A percentile compares a stretch with the other conserved stretches of the same genome.
Conservation (phyloP, 2,797 vertebrate species). For the Anableps anableps region DNA sequence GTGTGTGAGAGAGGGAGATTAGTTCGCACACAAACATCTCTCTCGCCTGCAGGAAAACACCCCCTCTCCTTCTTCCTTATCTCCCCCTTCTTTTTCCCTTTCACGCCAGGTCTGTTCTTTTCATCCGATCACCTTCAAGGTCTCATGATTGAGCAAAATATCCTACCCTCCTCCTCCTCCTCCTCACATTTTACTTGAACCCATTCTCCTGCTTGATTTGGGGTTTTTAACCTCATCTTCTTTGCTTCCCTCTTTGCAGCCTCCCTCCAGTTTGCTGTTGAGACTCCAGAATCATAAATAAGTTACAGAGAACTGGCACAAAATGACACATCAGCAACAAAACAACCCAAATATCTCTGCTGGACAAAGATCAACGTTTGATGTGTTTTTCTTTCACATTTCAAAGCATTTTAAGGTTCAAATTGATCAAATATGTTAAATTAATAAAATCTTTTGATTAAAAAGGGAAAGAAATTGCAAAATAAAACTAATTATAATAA, state of each 20-base stretch:
- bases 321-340: conserved; percentile 36
- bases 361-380: no score
- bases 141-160: conserved; percentile 22
- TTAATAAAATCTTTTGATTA: neutral
- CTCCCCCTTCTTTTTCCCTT: conserved; percentile 26
- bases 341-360: conserved; percentile 41
- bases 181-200: neutral
- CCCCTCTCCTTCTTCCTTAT: conserved; percentile 39
- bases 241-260: conserved; percentile 6
- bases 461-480: neutral
- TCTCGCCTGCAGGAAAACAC: conserved; percentile 65
- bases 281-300: conserved; percentile 70
- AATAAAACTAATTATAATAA: neutral
- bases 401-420: conserved; percentile 33
- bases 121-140: conserved; percentile 47
- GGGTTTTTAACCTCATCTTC: conserved; percentile 28
- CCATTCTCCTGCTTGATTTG: conserved; percentile 23
- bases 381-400: conserved; percentile 21
- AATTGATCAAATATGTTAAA: neutral
- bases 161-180: neutral
- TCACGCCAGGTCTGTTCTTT: conserved; percentile 35
- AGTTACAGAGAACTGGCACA: conserved; percentile 55
- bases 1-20: conserved; percentile 46
- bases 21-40: conserved; percentile 65
- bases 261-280: conserved; percentile 35